Evolutionary conservation across 2,888 invertebrate genomes (phyloP), one percentile per base, ranked within the genome.

Genomic region (Amiota mariae): DNA sequence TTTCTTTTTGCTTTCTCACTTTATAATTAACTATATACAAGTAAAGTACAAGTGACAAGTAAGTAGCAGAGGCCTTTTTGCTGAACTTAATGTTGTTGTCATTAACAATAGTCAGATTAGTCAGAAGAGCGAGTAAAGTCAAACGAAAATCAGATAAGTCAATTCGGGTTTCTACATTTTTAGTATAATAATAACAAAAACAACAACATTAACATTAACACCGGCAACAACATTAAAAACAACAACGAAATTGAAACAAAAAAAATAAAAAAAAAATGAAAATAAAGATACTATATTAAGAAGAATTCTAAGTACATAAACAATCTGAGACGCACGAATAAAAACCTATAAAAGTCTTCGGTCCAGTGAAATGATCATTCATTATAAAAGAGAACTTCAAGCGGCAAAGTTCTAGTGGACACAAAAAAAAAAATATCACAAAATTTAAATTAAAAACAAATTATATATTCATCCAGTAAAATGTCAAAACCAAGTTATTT

Each of bases 101-200:
- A 76, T 73, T 76, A 73, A 75, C 72, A 70, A 73, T 74, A 75
- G 66, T 73, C 71, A 73, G 64, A 54, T 36, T 36, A 36, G 36
- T 36, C 36, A 36, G 36, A 36, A 2, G 36, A 36, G 36, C 46
- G 47, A 20, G 51, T 48, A 11, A 46, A 68, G 24, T 61, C 68
- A 71, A 67, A 36, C 73, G 20, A n/a, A 68, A 54, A 71, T 51
- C 61, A 61, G 72, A 67, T 75, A 72, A 76, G 77, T 73, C 73
- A 72, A 72, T 74, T 77, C 63, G 20, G 72, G 78, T 78, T 80
- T 78, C 36, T 36, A 36, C 36, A 61, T 51, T 74, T 80, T 15
- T 64, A 47, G 20, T 49, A 15, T n/a, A 63, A 46, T 46, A 63
- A 63, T n/a, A 63, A 51, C 13, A 59, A 48, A 15, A 24, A n/a